Evolutionary conservation across 2,113 vertebrate genomes (phyloP).

Genomic region (Montifringilla adamsi): DNA sequence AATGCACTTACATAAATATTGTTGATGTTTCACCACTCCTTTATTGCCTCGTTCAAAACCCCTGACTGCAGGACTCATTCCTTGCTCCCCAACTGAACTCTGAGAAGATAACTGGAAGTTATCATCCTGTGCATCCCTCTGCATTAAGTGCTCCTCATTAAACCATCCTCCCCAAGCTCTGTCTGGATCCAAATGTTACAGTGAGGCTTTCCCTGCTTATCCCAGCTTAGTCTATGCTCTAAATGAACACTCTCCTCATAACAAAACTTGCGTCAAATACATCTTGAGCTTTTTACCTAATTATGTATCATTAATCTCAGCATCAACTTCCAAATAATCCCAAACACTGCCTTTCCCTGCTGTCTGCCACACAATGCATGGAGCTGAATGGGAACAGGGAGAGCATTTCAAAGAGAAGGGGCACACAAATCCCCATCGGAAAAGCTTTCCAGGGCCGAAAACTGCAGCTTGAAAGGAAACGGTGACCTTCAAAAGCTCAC

Average conservation of each 20-base stretch:
- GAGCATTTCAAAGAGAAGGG: neutral
- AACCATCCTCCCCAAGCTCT: neutral
- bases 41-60: rapidly evolving
- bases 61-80: neutral
- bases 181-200: neutral
- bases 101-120: neutral
- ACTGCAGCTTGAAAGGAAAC: neutral
- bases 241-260: neutral
- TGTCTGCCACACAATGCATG: neutral
- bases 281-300: neutral
- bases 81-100: neutral
- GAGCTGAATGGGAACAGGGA: neutral
- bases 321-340: neutral
- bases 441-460: neutral
- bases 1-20: neutral
- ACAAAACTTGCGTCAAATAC: neutral
- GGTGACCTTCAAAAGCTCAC: neutral
- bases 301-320: neutral
- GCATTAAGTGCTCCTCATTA: neutral
- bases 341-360: neutral
- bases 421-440: rapidly evolving
- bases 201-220: neutral
- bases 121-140: neutral
- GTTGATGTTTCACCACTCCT: neutral
- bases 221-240: neutral